These are phyloP conservation scores for Enteromius argenteus DNA, from an alignment of 2,797 vertebrate species.

Conservation along the genomic window DNA sequence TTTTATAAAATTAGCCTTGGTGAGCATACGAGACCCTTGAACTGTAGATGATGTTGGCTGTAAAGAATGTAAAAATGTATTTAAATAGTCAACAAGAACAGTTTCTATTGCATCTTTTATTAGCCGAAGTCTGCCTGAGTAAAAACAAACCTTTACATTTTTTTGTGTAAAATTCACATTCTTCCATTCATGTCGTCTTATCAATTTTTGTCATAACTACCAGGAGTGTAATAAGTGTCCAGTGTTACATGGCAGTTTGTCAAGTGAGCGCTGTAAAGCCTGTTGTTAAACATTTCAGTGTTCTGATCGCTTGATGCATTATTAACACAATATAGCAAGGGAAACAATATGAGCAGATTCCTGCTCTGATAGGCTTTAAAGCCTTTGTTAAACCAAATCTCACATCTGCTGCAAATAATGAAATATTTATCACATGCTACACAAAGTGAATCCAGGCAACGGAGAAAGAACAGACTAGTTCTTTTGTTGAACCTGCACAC, in stretches of 20 bases:
- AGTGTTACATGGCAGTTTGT: not conserved
- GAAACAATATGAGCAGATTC: not conserved
- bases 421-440: conserved; percentile 8
- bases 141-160: not conserved
- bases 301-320: not conserved
- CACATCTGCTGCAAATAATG: conserved; percentile 7
- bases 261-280: not conserved
- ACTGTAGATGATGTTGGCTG: not conserved
- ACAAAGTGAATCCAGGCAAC: not conserved
- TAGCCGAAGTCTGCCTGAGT: not conserved
- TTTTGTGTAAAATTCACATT: not conserved
- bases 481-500: not conserved
- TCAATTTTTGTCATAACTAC: not conserved
- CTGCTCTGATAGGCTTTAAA: not conserved
- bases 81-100: not conserved
- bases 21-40: not conserved
- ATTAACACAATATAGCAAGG: not conserved
- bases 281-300: not conserved
- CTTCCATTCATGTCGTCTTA: not conserved
- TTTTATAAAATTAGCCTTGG: rapidly evolving
- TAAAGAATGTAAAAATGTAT: not conserved
- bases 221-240: not conserved
- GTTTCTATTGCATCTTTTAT: not conserved
- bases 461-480: not conserved
- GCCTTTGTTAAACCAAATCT: conserved; percentile 3